phyloP scores from a whole-genome alignment of 37 sponge, comb jelly and placozoan genomes.

The Hexactinellida sp. region DNA sequence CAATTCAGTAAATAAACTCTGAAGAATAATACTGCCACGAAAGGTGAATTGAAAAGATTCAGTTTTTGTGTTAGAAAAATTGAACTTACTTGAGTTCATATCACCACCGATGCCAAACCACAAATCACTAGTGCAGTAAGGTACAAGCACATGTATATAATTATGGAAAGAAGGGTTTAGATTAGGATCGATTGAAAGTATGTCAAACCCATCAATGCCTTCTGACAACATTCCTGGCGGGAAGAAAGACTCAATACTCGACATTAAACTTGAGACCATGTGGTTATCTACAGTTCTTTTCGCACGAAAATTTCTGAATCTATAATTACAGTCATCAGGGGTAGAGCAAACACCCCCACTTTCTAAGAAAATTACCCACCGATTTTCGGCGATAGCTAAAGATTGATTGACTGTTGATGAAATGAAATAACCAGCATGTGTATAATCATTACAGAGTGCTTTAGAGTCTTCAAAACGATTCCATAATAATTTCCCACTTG shows the following conservation, averaged over 20 bases:
- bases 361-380: conserved; percentile 45
- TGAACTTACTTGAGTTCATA: conserved; percentile 14
- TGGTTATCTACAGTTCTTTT: background rate
- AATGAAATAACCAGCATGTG: conserved; percentile 36
- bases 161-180: conserved; percentile 30
- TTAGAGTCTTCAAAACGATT: conserved; percentile 11
- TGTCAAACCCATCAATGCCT: conserved; percentile 31
- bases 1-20: conserved; percentile 28
- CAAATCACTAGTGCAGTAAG: conserved; percentile 54
- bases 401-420: background rate
- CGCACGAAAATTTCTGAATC: conserved; percentile 25
- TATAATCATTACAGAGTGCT: conserved; percentile 42
- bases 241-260: conserved; percentile 21
- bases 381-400: background rate
- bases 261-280: conserved; percentile 32
- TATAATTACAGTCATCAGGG: conserved; percentile 25
- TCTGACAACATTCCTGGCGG: background rate
- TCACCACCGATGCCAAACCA: conserved; percentile 24
- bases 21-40: conserved; percentile 38
- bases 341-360: conserved; percentile 40
- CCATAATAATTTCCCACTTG: background rate
- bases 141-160: conserved; percentile 42
- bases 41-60: conserved; percentile 45
- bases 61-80: background rate
- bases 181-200: conserved; percentile 12